A percentile compares a stretch with the other conserved stretches of the same genome.
Conservation (phyloP, 2,888 invertebrate genomes). For the Agriopis marginaria region DNA sequence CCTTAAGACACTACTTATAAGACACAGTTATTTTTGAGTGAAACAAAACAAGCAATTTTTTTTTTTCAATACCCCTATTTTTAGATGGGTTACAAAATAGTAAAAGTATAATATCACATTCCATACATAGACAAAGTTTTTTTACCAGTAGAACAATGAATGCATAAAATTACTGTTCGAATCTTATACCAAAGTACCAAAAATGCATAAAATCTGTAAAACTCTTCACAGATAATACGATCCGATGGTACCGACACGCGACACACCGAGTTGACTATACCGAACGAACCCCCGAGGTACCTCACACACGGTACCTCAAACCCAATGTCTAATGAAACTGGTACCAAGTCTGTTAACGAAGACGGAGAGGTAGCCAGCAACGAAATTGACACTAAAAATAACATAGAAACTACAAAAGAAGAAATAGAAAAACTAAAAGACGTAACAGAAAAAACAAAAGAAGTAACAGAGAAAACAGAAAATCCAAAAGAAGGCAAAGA, state of each 20-base stretch:
- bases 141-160: background rate
- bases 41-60: background rate
- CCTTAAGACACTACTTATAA: background rate
- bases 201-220: slow-evolving; percentile 24
- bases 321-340: slow-evolving; percentile 81
- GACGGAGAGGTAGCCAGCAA: slow-evolving; percentile 69
- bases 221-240: slow-evolving; percentile 72
- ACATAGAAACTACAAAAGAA: slow-evolving; percentile 24
- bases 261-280: slow-evolving; percentile 59
- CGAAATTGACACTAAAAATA: slow-evolving; percentile 25
- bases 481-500: slow-evolving; percentile 74
- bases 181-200: background rate
- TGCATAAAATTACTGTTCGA: background rate
- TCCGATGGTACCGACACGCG: slow-evolving; percentile 75
- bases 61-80: too few relatives aligned
- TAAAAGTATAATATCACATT: background rate
- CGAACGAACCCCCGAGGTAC: slow-evolving; percentile 67
- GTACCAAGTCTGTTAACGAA: slow-evolving; percentile 71
- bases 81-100: background rate
- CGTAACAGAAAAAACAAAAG: slow-evolving; percentile 25
- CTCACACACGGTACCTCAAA: slow-evolving; percentile 71
- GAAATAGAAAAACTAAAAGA: slow-evolving; percentile 24
- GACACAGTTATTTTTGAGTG: background rate
- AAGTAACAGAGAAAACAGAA: slow-evolving; percentile 60
- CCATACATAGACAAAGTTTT: background rate